Base-by-base conservation (phyloP, 2,113 vertebrate species). In the Chlamydotis undulata region DNA sequence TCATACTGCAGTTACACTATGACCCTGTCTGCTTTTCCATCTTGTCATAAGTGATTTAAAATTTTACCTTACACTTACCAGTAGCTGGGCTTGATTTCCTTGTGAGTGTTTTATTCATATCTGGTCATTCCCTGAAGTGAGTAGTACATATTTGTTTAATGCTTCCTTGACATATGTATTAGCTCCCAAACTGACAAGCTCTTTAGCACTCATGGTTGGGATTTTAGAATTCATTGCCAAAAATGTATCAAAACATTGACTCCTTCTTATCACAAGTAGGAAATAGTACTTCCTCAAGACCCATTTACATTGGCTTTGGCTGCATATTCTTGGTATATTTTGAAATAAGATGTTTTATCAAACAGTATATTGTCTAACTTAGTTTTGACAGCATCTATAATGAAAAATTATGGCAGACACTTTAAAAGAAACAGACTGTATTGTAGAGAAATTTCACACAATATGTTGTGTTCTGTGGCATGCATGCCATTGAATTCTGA, bases 241-340 rank as follows among this genome's bases (percentile, higher is more conserved):
- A 96, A 96, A 88, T 76, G 80, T 70, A 95, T 94, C 93, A 97
- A 97, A 97, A 95, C 71, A 92, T 81, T 93, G 80, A 91, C 71
- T 96, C 24, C 49, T 95, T 70, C 77, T 71, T 95, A 63, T 88
- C 74, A 71, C 0, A 0, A 87, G 64, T 26, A 93, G 59, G 60
- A 97, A 96, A 92, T 60, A 53, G 29, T 80, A 61, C 74, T 95
- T 95, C 71, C 82, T 94, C 45, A 92, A 83, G 64, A 82, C 22
- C 10, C 29, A 79, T 89, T 89, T 94, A 83, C 49, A 76, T 59
- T 69, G 67, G 41, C 12, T 95, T 92, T 95, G 73, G 49, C 26
- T 69, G 22, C 45, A 82, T 73, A 79, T 65, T 82, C 76, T 87
- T 78, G 49, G 19, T 87, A 37, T 94, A 71, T 78, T 94, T 92